Evolutionary conservation across 1,140 invertebrate genomes (phyloP), one percentile per base, ranked within the genome.

Genomic region (Orius insidiosus): DNA sequence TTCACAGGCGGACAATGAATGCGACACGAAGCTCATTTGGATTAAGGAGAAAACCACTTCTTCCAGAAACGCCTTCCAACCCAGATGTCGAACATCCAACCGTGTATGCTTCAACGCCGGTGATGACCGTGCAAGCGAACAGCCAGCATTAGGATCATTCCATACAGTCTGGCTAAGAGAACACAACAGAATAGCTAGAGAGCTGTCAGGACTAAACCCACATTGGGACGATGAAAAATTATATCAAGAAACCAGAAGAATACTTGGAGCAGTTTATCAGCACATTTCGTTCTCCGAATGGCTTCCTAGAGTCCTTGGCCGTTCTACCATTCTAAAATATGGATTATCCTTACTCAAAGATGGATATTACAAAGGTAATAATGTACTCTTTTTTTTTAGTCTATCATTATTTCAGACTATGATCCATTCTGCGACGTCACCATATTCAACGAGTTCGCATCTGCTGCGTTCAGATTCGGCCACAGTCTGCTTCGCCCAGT

Each of bases 221-320:
- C 85, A 90, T 52, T 95, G 90, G 90, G 75, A 81, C 45, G 76
- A 80, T 1, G 86, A 94, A 41, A 77, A 79, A 47, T 57, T 95
- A 3, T 96, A 81, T n/a, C n/a, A n/a, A n/a, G n/a, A n/a, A n/a
- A n/a, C n/a, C n/a, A n/a, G n/a, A n/a, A n/a, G n/a, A n/a, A n/a
- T n/a, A n/a, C n/a, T n/a, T n/a, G n/a, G n/a, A n/a, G n/a, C n/a
- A n/a, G n/a, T n/a, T n/a, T n/a, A n/a, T n/a, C n/a, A n/a, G n/a
- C n/a, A n/a, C n/a, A n/a, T n/a, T n/a, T n/a, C n/a, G n/a, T n/a
- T n/a, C n/a, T n/a, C n/a, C n/a, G n/a, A n/a, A n/a, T n/a, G n/a
- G n/a, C n/a, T n/a, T n/a, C n/a, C n/a, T n/a, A n/a, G n/a, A n/a
- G n/a, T n/a, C n/a, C n/a, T n/a, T n/a, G n/a, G n/a, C n/a, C n/a